phyloP scores from a whole-genome alignment of 2,113 vertebrate species.

The Ceratotherium simum region DNA sequence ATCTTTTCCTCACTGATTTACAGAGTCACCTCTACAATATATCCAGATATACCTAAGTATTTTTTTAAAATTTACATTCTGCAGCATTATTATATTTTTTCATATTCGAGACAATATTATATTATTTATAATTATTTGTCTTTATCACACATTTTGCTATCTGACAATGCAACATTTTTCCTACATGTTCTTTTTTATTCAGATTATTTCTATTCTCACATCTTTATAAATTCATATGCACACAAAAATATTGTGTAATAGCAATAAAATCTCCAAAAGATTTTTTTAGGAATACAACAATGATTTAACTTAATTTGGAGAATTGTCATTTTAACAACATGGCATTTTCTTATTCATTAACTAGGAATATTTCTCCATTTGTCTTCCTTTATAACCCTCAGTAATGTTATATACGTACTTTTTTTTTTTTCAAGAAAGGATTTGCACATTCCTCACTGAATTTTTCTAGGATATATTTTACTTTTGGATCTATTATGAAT shows the following conservation, averaged over 20 bases:
- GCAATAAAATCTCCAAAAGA: neutral
- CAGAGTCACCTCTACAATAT: neutral
- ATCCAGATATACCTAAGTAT: accelerated
- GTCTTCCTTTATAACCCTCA: neutral
- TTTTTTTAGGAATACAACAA: neutral
- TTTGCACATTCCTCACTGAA: neutral
- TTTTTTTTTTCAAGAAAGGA: neutral
- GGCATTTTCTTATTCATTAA: slow-evolving; percentile 48
- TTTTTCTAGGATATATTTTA: neutral
- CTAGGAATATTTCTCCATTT: neutral
- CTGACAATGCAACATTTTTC: neutral
- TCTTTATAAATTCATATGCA: neutral
- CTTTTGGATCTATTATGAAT: slow-evolving; percentile 19
- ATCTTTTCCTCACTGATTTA: neutral
- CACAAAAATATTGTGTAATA: neutral
- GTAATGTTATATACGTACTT: neutral
- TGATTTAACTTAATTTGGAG: slow-evolving; percentile 11
- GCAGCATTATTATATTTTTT: neutral
- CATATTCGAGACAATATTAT: neutral
- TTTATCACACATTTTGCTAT: neutral
- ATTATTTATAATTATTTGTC: neutral
- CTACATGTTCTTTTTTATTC: neutral
- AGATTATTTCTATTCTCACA: neutral
- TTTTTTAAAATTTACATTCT: neutral
- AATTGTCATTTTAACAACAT: slow-evolving; percentile 32